A percentile compares a stretch with the other conserved stretches of the same genome.
Evolutionary conservation across 2,888 invertebrate species (phyloP).

Genomic region (Prosapia bicincta): DNA sequence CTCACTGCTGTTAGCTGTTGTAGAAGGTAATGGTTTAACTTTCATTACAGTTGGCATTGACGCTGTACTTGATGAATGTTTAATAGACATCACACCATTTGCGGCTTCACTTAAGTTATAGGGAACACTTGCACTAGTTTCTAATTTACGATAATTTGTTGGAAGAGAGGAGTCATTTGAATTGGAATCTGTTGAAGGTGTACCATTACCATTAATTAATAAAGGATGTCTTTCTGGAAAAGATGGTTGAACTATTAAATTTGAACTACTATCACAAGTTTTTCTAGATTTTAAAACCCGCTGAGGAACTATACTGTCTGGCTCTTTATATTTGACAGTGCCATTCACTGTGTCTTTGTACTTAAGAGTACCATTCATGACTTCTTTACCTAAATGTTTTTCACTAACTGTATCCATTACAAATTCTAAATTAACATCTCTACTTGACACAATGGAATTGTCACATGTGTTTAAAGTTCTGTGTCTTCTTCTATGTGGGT

Average conservation of each 20-base stretch:
- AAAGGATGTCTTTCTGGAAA: constrained; percentile 10
- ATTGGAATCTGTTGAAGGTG: constrained; percentile 36
- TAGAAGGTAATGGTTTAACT: constrained; percentile 23
- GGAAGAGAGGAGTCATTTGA: constrained; percentile 35
- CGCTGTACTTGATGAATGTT: constrained; percentile 43
- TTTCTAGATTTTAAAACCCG: constrained; percentile 11
- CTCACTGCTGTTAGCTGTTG: constrained; percentile 58
- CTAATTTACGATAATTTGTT: constrained; percentile 14
- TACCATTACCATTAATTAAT: constrained; percentile 13
- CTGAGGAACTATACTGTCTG: neutral
- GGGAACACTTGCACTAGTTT: constrained; percentile 60
- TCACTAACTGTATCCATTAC: neutral
- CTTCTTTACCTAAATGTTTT: neutral
- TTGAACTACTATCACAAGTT: constrained; percentile 19
- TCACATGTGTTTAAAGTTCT: constrained; percentile 2
- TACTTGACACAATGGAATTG: constrained; percentile 9
- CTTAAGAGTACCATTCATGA: neutral
- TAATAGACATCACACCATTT: constrained; percentile 30
- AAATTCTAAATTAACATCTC: constrained; percentile 20
- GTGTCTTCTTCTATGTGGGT: constrained; percentile 6
- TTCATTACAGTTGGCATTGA: constrained; percentile 42
- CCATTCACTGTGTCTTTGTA: constrained; percentile 8
- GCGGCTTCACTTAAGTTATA: constrained; percentile 50
- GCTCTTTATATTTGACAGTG: constrained; percentile 10
- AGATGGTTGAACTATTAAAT: constrained; percentile 7